These are phyloP conservation scores for Catalaphyllia jardinei DNA, from an alignment of 64 coral and sea anemone genomes.

Conservation along the genomic window DNA sequence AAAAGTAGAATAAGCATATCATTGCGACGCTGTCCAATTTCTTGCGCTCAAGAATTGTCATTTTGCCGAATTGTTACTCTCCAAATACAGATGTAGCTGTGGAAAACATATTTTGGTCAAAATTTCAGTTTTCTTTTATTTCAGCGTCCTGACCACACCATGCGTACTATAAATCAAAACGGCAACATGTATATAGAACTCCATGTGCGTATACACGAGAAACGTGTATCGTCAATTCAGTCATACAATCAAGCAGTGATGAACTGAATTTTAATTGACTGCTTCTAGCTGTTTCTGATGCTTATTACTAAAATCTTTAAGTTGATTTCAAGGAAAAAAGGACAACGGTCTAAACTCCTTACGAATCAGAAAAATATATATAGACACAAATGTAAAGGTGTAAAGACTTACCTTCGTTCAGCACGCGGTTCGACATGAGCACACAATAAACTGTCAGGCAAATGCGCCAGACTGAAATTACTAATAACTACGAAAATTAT, in stretches of 20 bases:
- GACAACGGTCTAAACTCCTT: too few relatives aligned
- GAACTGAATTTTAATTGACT: background rate
- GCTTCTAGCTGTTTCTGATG: background rate
- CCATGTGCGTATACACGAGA: background rate
- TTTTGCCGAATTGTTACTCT: background rate
- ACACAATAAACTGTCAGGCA: background rate
- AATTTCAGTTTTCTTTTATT: too few relatives aligned
- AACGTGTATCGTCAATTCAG: background rate
- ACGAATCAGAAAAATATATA: background rate
- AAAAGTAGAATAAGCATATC: too few relatives aligned
- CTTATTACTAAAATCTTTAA: background rate
- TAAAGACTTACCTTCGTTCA: background rate
- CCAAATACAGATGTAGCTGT: background rate
- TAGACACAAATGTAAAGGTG: background rate
- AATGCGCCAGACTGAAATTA: constrained; percentile 10
- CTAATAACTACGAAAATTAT: constrained; percentile 9
- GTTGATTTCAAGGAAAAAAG: background rate
- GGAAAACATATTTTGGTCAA: background rate
- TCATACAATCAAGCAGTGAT: background rate
- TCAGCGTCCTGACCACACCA: too few relatives aligned
- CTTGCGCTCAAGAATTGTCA: too few relatives aligned
- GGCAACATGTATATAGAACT: background rate
- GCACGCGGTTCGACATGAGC: background rate
- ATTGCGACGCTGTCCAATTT: too few relatives aligned
- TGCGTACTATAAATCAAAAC: too few relatives aligned